Conservation (phyloP, 2,888 invertebrate species). For the Pilophorus perplexus region DNA sequence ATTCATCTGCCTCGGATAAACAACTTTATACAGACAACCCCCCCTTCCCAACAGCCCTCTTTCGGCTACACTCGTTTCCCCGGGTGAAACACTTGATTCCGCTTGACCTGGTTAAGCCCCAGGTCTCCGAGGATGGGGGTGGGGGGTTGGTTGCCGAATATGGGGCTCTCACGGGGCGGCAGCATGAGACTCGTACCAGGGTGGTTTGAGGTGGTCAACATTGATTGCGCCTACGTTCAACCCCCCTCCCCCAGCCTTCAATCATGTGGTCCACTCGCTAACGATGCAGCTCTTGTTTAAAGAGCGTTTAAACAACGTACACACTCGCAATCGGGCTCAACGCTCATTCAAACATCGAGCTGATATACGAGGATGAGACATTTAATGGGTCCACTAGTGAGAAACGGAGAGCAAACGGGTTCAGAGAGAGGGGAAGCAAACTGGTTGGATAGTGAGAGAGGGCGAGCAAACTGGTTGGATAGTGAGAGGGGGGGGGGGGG, state of each 20-base stretch:
- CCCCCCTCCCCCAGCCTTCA: not conserved
- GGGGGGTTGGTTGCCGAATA: no score
- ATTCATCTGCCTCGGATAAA: conserved; percentile 25
- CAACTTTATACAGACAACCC: conserved; percentile 17
- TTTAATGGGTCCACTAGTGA: no score
- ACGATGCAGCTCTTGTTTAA: conserved; percentile 16
- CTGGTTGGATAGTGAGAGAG: no score
- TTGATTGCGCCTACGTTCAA: conserved; percentile 26
- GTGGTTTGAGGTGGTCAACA: not conserved
- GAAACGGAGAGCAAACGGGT: no score
- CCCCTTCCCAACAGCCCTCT: not conserved
- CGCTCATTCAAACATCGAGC: no score
- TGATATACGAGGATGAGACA: no score
- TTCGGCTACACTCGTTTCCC: not conserved
- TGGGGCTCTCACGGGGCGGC: no score
- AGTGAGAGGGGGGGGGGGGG: no score
- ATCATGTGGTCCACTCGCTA: conserved; percentile 21
- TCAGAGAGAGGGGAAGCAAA: no score
- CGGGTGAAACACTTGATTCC: conserved; percentile 23
- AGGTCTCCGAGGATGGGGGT: not conserved
- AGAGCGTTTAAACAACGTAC: conserved; percentile 4
- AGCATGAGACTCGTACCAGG: no score
- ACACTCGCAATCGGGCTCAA: no score
- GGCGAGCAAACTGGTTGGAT: no score
- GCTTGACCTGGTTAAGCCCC: conserved; percentile 25